Evolutionary conservation across 2,888 invertebrate species (phyloP).

Genomic region (Sarcophaga rosellei): DNA sequence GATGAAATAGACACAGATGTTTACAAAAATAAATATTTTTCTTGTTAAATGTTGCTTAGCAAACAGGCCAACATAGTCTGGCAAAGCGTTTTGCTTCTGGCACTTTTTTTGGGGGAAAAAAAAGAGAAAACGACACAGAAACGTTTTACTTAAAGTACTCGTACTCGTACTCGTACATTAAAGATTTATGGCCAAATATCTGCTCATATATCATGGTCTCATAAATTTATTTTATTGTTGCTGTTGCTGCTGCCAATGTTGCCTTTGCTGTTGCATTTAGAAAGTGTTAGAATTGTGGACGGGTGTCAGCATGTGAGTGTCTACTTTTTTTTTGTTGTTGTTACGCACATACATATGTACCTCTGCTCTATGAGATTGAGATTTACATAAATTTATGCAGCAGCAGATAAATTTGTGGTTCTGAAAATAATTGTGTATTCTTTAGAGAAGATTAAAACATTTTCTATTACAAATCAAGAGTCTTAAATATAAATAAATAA

Average conservation of each 20-base stretch:
- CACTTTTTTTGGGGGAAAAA: background rate
- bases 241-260: slow-evolving; percentile 16
- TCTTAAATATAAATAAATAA: background rate
- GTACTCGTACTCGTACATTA: slow-evolving; percentile 24
- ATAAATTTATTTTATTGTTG: slow-evolving; percentile 60
- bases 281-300: slow-evolving; percentile 44
- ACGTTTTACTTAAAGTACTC: background rate
- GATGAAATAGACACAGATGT: slow-evolving; percentile 54
- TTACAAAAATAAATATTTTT: slow-evolving; percentile 54
- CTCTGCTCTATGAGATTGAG: background rate
- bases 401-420: slow-evolving; percentile 16
- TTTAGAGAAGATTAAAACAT: slow-evolving; percentile 9
- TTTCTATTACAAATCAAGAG: background rate
- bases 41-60: slow-evolving; percentile 65
- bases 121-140: background rate
- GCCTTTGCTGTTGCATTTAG: slow-evolving; percentile 22
- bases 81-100: background rate
- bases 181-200: slow-evolving; percentile 66
- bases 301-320: background rate
- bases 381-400: slow-evolving; percentile 36
- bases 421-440: background rate
- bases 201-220: slow-evolving; percentile 65
- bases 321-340: background rate
- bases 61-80: slow-evolving; percentile 33
- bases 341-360: background rate